Conservation (phyloP, 2,797 vertebrate species). For the Balearica regulorum region DNA sequence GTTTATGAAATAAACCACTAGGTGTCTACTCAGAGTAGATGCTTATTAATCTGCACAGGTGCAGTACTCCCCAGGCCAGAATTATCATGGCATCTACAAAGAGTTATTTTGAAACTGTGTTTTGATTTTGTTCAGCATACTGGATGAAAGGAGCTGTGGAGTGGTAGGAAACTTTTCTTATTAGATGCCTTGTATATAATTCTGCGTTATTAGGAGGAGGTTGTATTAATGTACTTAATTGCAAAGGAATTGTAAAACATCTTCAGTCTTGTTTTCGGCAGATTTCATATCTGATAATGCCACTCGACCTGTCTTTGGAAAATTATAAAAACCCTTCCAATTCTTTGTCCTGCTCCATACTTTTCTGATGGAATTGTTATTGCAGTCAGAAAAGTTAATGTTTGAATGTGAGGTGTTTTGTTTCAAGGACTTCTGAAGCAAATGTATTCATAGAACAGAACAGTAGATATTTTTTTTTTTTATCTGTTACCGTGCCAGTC, state of each 20-base stretch:
- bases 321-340: neutral
- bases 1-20: neutral
- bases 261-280: neutral
- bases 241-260: neutral
- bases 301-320: neutral
- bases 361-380: neutral
- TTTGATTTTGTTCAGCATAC: neutral
- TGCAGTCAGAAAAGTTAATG: neutral
- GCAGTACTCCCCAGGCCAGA: neutral
- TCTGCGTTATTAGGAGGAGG: neutral
- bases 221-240: neutral
- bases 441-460: neutral
- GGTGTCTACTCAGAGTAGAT: neutral
- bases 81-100: neutral
- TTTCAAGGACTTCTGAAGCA: neutral
- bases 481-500: neutral
- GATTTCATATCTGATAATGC: neutral
- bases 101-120: neutral
- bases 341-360: neutral
- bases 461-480: neutral
- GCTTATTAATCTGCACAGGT: neutral
- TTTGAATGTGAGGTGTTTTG: neutral
- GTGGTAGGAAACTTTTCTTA: neutral
- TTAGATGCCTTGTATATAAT: neutral
- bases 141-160: neutral